Evolutionary conservation across 2,797 vertebrate species (phyloP), one percentile per base, ranked within the genome.

Genomic region (Ficedula albicollis): DNA sequence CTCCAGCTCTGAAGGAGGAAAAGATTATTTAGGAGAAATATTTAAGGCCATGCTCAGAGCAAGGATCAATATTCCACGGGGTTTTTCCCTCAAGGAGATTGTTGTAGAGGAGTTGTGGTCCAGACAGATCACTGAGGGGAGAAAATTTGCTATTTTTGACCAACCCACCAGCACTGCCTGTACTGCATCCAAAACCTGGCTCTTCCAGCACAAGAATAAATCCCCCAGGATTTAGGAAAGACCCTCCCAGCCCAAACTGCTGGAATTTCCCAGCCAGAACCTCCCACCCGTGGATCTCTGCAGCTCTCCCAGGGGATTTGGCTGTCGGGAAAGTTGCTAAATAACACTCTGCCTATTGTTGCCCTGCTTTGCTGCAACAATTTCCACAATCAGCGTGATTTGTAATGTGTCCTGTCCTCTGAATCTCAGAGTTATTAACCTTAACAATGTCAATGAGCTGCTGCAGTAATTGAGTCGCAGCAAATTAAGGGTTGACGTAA

Each of bases 371-470:
- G 5, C 44, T 55, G 64, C 69, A 63, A 52, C 86, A 78, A 84
- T 83, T 75, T 69, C 60, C 76, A 63, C 69, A 60, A 96, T 83
- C 91, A 81, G 39, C 7, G 59, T 63, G 80, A 73, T 84, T 95
- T 84, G 56, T 14, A 39, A 34, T 3, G 34, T 60, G 70, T 36
- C 84, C 84, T 79, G 87, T 92, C 91, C 95, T 15, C 84, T 15
- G 88, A 84, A 96, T 87, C 78, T 55, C 54, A 1, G 13, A 59
- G 63, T 92, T 90, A 95, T 95, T 96, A 97, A 95, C 91, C 95
- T 96, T 43, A 96, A 88, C 95, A 90, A 84, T 87, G 94, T 96
- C 96, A 94, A 87, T 17, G 90, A 95, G 78, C 83, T 82, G 80
- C 89, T 70, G 81, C 64, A 27, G 49, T 91, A 94, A 96, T 89